These are phyloP conservation scores for Arion vulgaris DNA, from an alignment of 1,140 invertebrate species.

Conservation along the genomic window DNA sequence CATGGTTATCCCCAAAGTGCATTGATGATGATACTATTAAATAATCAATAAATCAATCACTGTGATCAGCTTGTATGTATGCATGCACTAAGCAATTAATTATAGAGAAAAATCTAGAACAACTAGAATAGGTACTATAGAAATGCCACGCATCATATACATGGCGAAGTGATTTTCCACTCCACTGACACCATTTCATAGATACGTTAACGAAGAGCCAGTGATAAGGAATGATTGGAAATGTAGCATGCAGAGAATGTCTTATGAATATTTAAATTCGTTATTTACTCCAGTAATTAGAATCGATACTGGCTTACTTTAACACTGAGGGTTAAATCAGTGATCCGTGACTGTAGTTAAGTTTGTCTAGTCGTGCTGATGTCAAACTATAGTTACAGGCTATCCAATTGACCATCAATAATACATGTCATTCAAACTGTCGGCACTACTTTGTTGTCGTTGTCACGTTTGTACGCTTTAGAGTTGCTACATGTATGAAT, in stretches of 20 bases:
- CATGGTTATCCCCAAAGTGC: too few relatives aligned
- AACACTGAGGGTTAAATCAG: background rate
- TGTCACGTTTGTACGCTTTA: too few relatives aligned
- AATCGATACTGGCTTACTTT: background rate
- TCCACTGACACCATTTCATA: too few relatives aligned
- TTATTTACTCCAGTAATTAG: background rate
- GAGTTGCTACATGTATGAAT: too few relatives aligned
- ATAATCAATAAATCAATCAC: too few relatives aligned
- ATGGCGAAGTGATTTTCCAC: too few relatives aligned
- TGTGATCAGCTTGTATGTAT: too few relatives aligned
- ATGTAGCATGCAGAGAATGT: background rate
- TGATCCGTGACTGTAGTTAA: background rate
- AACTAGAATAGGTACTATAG: too few relatives aligned
- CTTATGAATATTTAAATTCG: slow-evolving; percentile 9
- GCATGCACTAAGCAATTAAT: too few relatives aligned
- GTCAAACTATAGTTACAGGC: background rate
- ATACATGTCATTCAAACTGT: background rate
- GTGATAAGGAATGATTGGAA: background rate
- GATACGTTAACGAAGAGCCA: background rate
- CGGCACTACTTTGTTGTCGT: background rate
- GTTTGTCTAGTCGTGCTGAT: slow-evolving; percentile 1
- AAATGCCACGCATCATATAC: too few relatives aligned
- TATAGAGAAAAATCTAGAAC: too few relatives aligned
- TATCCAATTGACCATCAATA: background rate
- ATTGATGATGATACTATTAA: too few relatives aligned